Evolutionary conservation across 2,797 vertebrate species (phyloP).

Genomic region (Chaenodraco wilsoni): DNA sequence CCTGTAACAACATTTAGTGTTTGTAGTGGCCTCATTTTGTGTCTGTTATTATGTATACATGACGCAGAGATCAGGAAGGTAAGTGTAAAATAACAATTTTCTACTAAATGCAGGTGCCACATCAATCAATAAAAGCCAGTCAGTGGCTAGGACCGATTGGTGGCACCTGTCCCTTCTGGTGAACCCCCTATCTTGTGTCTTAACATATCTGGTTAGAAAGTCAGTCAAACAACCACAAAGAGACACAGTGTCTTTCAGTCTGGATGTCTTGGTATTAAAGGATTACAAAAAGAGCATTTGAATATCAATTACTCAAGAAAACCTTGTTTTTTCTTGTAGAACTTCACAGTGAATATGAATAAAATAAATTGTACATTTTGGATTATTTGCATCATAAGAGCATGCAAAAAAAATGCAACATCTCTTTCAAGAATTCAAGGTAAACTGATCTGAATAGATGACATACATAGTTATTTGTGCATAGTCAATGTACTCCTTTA

Average conservation of each 20-base stretch:
- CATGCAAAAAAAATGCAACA: too few species aligned
- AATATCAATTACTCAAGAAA: too few species aligned
- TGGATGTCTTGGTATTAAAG: neutral
- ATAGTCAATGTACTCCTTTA: neutral
- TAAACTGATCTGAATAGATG: too few species aligned
- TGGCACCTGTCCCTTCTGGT: neutral
- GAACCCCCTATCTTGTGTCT: neutral
- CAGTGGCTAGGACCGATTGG: neutral
- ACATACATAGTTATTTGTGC: too few species aligned
- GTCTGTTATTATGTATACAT: neutral
- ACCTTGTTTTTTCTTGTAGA: too few species aligned
- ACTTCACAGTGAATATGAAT: too few species aligned
- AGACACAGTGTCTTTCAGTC: constrained; percentile 7
- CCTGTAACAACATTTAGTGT: constrained; percentile 1
- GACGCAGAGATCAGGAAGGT: neutral
- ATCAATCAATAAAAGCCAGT: neutral
- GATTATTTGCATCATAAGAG: too few species aligned
- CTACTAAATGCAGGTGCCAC: neutral
- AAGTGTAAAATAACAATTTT: constrained; percentile 1
- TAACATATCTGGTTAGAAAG: neutral
- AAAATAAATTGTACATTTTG: too few species aligned
- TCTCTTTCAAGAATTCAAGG: too few species aligned
- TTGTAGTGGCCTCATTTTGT: neutral
- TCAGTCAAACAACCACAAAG: neutral
- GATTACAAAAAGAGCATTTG: too few species aligned